phyloP scores from a whole-genome alignment of 2,888 invertebrate species.

The Sphaeridia pumilis region DNA sequence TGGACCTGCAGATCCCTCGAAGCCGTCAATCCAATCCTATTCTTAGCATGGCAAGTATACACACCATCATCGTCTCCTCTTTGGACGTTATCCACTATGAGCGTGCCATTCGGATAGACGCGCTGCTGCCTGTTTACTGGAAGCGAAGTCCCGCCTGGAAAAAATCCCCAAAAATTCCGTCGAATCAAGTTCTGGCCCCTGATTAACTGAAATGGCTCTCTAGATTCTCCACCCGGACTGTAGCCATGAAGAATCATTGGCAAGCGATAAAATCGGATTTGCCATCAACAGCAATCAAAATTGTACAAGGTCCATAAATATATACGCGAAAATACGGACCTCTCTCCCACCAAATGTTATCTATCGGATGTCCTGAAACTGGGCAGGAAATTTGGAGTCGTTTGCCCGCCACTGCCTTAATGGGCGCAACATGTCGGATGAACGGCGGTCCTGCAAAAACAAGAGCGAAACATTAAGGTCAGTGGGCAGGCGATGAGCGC shows the following conservation, averaged over 20 bases:
- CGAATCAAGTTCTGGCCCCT: neutral
- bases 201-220: no score
- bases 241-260: no score
- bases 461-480: neutral
- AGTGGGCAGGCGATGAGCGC: neutral
- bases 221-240: no score
- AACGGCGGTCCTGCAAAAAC: slow-evolving; percentile 52
- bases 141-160: slow-evolving; percentile 65
- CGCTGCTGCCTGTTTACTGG: slow-evolving; percentile 78
- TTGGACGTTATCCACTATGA: slow-evolving; percentile 75
- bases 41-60: slow-evolving; percentile 79
- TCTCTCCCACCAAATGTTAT: slow-evolving; percentile 78
- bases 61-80: slow-evolving; percentile 73
- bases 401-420: slow-evolving; percentile 72
- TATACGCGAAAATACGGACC: slow-evolving; percentile 45
- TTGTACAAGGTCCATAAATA: no score
- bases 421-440: slow-evolving; percentile 76
- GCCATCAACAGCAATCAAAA: no score
- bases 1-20: slow-evolving; percentile 46
- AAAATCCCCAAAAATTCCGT: no score
- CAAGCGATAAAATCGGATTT: no score
- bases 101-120: slow-evolving; percentile 72
- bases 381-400: slow-evolving; percentile 78
- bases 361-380: slow-evolving; percentile 78
- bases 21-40: slow-evolving; percentile 67